Conservation (phyloP, 2,888 invertebrate species). For the Drosophila kuntzei region DNA sequence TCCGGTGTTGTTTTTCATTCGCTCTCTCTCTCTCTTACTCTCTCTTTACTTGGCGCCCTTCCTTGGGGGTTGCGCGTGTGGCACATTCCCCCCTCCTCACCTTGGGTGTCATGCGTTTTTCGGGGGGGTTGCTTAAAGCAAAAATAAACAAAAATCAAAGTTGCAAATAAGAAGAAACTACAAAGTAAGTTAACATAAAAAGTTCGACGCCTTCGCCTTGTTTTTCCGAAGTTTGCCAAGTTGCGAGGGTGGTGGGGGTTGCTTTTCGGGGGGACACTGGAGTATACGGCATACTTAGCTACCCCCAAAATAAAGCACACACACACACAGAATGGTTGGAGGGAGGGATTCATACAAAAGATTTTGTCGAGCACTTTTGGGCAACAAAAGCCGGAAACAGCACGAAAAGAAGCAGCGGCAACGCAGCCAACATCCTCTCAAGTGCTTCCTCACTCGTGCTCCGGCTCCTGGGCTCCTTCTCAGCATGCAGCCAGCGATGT, state of each 20-base stretch:
- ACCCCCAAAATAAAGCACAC: slow-evolving; percentile 25
- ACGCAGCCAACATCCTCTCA: slow-evolving; percentile 75
- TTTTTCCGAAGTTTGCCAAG: slow-evolving; percentile 72
- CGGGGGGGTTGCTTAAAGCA: slow-evolving; percentile 69
- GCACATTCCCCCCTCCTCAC: slow-evolving; percentile 10
- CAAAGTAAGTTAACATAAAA: slow-evolving; percentile 82
- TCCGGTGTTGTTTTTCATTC: slow-evolving; percentile 12
- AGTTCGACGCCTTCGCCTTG: slow-evolving; percentile 78
- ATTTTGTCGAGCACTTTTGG: slow-evolving; percentile 79
- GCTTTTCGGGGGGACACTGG: slow-evolving; percentile 10
- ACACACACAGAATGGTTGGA: background rate
- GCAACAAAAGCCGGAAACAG: slow-evolving; percentile 79
- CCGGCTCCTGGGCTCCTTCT: slow-evolving; percentile 48
- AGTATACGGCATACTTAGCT: slow-evolving; percentile 63
- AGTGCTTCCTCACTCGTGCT: slow-evolving; percentile 68
- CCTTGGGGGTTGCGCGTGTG: slow-evolving; percentile 38
- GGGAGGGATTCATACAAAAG: slow-evolving; percentile 60
- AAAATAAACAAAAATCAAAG: slow-evolving; percentile 85
- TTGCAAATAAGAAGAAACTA: slow-evolving; percentile 83
- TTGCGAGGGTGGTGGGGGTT: background rate
- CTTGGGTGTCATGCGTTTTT: slow-evolving; percentile 29
- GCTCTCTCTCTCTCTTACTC: slow-evolving; percentile 13
- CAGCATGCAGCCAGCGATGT: slow-evolving; percentile 73
- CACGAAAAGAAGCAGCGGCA: slow-evolving; percentile 52
- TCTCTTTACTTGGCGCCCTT: slow-evolving; percentile 6